These are phyloP conservation scores for Babylonia areolata DNA, from an alignment of 1,140 invertebrate genomes.

Conservation along the genomic window DNA sequence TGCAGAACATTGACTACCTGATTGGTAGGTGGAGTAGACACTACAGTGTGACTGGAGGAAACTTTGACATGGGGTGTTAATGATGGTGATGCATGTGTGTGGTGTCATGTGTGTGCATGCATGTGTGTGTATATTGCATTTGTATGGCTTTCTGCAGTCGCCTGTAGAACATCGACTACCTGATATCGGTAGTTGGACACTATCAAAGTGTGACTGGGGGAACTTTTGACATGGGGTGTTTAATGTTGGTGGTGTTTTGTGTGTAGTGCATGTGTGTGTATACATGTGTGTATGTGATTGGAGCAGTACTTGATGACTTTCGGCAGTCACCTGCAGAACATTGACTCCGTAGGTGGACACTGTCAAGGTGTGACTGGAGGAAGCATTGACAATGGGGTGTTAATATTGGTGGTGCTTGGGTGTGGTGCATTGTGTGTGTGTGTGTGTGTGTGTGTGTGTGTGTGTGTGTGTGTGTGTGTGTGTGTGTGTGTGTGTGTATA, in stretches of 20 bases:
- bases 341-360: no score
- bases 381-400: not conserved
- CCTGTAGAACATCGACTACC: slow-evolving; percentile 73
- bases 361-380: not conserved
- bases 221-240: no score
- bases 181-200: slow-evolving; percentile 67
- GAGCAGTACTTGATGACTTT: slow-evolving; percentile 75
- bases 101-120: no score
- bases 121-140: slow-evolving; percentile 56
- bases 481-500: no score
- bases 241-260: no score
- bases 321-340: slow-evolving; percentile 74
- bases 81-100: not conserved
- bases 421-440: no score
- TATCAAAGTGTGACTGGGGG: no score
- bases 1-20: slow-evolving; percentile 74
- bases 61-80: no score
- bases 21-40: slow-evolving; percentile 66
- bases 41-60: no score
- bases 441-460: no score
- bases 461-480: no score
- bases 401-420: not conserved
- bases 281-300: slow-evolving; percentile 71
- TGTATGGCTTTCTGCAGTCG: slow-evolving; percentile 75
- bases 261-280: no score